Conservation (phyloP, 2,113 vertebrate species). For the Calonectris borealis region DNA sequence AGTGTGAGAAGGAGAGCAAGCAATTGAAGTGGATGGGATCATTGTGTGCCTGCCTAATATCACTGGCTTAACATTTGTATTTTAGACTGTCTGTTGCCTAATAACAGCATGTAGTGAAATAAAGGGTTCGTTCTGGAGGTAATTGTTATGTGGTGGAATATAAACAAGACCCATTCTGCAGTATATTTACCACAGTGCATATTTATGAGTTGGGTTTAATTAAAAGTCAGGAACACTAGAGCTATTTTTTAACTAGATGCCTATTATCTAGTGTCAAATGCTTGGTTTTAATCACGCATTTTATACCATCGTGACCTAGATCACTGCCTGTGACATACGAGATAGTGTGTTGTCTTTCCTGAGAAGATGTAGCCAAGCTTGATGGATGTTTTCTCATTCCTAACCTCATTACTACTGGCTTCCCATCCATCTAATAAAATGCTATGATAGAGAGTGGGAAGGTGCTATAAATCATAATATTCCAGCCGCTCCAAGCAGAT, state of each 20-base stretch:
- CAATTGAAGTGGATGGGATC: neutral
- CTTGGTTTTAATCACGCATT: constrained; percentile 83
- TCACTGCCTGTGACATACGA: constrained; percentile 80
- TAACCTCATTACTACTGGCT: constrained; percentile 87
- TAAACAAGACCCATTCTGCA: constrained; percentile 75
- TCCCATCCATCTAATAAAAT: constrained; percentile 90
- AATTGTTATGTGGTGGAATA: constrained; percentile 79
- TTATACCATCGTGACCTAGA: constrained; percentile 83
- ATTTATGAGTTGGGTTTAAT: constrained; percentile 83
- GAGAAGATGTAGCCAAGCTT: constrained; percentile 79
- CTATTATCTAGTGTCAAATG: constrained; percentile 83
- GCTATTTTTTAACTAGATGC: constrained; percentile 80
- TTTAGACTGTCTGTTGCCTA: constrained; percentile 68
- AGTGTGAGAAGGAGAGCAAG: neutral
- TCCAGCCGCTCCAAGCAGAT: constrained; percentile 78
- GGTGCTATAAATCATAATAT: constrained; percentile 86
- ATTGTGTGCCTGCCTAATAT: constrained; percentile 38
- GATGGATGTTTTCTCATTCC: constrained; percentile 88
- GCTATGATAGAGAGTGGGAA: constrained; percentile 83
- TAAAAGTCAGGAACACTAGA: constrained; percentile 76
- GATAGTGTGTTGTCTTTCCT: constrained; percentile 81
- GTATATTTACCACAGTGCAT: constrained; percentile 77
- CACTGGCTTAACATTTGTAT: constrained; percentile 65
- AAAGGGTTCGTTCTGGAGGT: constrained; percentile 73
- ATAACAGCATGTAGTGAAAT: constrained; percentile 75